Conservation (phyloP, 2,113 vertebrate genomes). For the Atherinomorus stipes region DNA sequence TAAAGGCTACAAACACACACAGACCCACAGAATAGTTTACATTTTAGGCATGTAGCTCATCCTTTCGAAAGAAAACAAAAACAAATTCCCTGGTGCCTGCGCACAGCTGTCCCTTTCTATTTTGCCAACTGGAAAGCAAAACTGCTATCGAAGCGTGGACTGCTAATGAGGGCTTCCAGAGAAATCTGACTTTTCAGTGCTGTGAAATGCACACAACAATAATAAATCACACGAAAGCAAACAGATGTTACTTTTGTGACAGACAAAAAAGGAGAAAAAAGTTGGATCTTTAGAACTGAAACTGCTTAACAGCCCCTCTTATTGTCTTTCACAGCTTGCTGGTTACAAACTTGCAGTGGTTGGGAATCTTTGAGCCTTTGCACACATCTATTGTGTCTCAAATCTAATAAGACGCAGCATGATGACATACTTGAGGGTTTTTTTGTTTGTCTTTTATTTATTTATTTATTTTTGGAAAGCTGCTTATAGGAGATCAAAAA, state of each 20-base stretch:
- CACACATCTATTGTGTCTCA: no score
- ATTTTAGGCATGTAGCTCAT: no score
- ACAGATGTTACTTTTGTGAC: conserved; percentile 14
- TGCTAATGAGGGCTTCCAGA: conserved; percentile 45
- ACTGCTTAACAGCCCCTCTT: no score
- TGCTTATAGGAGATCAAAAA: no score
- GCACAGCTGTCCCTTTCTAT: conserved; percentile 58
- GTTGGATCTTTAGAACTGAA: no score
- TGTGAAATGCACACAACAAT: conserved; percentile 2
- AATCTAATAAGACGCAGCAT: no score
- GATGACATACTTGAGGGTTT: no score
- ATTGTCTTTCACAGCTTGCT: no score
- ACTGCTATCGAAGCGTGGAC: conserved; percentile 17
- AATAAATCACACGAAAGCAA: conserved; percentile 21
- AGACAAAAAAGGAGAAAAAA: not conserved
- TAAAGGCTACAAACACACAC: conserved; percentile 78
- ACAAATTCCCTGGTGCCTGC: conserved; percentile 22
- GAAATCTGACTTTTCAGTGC: conserved; percentile 6
- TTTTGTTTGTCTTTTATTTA: no score
- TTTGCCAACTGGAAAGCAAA: conserved; percentile 41
- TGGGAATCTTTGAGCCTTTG: not conserved
- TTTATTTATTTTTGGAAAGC: no score
- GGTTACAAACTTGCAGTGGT: no score
- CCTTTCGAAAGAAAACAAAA: conserved; percentile 6
- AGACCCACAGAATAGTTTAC: no score